Conservation (phyloP, 2,113 vertebrate genomes). For the Dicaeum eximium region DNA sequence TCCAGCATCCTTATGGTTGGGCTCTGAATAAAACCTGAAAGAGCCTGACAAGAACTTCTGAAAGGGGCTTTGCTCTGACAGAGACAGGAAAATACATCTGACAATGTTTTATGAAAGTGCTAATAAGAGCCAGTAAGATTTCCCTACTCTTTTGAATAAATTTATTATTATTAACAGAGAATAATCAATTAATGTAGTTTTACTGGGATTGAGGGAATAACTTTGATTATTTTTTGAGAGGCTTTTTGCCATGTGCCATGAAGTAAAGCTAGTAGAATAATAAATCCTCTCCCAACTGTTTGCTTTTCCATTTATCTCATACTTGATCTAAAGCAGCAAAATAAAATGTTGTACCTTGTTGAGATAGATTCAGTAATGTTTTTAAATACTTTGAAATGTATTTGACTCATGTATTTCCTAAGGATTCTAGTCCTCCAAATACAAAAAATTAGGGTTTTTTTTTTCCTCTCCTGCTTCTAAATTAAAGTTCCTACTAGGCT, state of each 20-base stretch:
- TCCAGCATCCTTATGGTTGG: accelerated
- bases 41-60: background rate
- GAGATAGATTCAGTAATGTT: background rate
- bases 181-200: background rate
- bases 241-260: background rate
- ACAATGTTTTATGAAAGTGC: background rate
- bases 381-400: background rate
- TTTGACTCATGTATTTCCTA: background rate
- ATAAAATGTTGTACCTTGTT: background rate
- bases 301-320: background rate
- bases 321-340: background rate
- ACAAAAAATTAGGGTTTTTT: background rate
- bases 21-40: background rate
- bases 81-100: background rate
- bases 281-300: background rate
- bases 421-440: background rate
- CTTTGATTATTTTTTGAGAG: background rate
- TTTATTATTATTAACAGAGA: background rate
- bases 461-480: background rate
- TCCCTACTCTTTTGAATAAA: background rate
- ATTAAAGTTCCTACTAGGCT: background rate
- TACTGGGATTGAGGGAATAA: background rate
- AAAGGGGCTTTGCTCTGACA: background rate
- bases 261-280: background rate
- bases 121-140: background rate